Percentiles rank a stretch among this genome's conserved stretches.
These are phyloP conservation scores for Drosophila serrata DNA, from an alignment of 1,140 invertebrate species.

Conservation along the genomic window DNA sequence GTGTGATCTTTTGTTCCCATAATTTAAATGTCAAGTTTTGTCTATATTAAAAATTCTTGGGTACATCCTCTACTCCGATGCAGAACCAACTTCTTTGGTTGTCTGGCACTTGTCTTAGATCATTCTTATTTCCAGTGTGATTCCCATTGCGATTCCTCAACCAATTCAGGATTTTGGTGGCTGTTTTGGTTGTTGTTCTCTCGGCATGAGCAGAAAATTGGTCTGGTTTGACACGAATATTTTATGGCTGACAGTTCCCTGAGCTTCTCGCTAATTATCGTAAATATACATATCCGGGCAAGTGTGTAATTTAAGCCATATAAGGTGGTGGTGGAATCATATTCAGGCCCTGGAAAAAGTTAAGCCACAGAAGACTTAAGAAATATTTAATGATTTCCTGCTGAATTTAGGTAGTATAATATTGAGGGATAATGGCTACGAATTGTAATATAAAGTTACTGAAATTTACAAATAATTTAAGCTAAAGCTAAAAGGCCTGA, in stretches of 20 bases:
- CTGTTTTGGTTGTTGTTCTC: conserved; percentile 3
- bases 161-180: conserved; percentile 6
- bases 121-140: conserved; percentile 5
- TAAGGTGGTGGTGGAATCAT: conserved; percentile 14
- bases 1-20: conserved; percentile 71
- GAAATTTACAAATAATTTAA: conserved; percentile 11
- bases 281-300: conserved; percentile 35
- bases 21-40: conserved; percentile 81
- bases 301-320: conserved; percentile 31
- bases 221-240: conserved; percentile 58
- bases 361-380: no score
- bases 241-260: conserved; percentile 31
- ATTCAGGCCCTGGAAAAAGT: not conserved
- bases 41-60: conserved; percentile 77
- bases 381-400: not conserved
- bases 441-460: conserved; percentile 5
- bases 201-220: conserved; percentile 65
- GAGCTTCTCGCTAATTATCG: conserved; percentile 40
- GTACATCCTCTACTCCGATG: conserved; percentile 12
- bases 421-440: not conserved
- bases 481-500: conserved; percentile 15
- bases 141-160: conserved; percentile 19
- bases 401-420: not conserved
- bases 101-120: conserved; percentile 64
- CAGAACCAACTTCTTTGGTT: conserved; percentile 17